Base-by-base conservation (phyloP, 2,888 invertebrate genomes). In the Pollenia labialis region DNA sequence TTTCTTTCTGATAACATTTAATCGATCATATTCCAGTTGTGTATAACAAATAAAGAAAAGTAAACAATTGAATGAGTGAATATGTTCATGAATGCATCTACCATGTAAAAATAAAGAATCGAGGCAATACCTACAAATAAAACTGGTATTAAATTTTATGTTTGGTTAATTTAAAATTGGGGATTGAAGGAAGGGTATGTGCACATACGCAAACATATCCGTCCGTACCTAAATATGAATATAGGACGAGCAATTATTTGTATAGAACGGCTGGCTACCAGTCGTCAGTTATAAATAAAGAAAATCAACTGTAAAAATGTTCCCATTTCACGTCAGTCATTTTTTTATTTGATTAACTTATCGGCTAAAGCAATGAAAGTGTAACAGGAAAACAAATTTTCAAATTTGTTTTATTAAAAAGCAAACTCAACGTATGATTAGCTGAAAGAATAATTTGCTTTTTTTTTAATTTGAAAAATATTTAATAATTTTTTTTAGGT, bases 21-120 rank as follows among this genome's bases (percentile, higher is more conserved):
- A 84, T 87, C 87, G 87, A 87, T 84, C 74, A 87, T 44, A 72
- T 74, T 81, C 10, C 6, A 69, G 54, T 46, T 80, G 69, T 81
- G 32, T 80, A 40, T 42, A 42, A 71, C 79, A 69, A 68, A 80
- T 52, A 71, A 62, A 44, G 50, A 62, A 66, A 71, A 44, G 4
- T n/a, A 66, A 71, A 52, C 7, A 75, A 44, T 42, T n/a, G 14
- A 42, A 32, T 81, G 32, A 42, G 18, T 81, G 32, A 32, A 32
- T 6, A 32, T 32, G 32, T 32, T 32, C 32, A 32, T 32, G 32
- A 4, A 32, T 32, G 32, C 32, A 6, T 32, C 32, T 32, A 32
- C 14, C 12, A 44, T 60, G 40, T n/a, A 52, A 52, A 62, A 52
- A 14, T 52, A 62, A 64, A 56, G 23, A 64, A 74, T 56, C 12